Evolutionary conservation across 2,888 invertebrate genomes (phyloP).

Genomic region (Alloplasta piceator): DNA sequence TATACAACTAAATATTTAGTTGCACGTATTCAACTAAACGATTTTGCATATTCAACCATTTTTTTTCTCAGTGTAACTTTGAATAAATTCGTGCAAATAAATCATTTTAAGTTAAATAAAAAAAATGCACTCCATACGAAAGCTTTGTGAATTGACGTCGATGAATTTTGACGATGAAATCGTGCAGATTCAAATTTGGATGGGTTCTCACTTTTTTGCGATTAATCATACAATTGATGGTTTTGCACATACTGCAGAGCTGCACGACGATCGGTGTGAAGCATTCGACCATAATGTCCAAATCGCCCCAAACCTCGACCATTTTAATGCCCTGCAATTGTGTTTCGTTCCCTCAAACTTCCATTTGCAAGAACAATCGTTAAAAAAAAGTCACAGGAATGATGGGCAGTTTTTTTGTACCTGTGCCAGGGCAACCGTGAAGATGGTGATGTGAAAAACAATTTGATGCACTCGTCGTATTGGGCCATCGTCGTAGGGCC

Average conservation of each 20-base stretch:
- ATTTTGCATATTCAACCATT: too few species aligned
- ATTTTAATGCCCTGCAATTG: slow-evolving; percentile 24
- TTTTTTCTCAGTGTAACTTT: too few species aligned
- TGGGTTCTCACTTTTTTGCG: too few species aligned
- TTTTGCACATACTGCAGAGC: slow-evolving; percentile 21
- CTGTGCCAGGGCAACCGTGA: slow-evolving; percentile 14
- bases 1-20: too few species aligned
- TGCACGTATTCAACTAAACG: too few species aligned
- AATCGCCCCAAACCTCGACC: slow-evolving; percentile 29
- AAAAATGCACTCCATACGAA: too few species aligned
- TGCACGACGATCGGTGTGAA: slow-evolving; percentile 42
- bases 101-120: too few species aligned
- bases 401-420: neutral
- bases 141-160: too few species aligned
- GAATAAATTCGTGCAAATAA: too few species aligned
- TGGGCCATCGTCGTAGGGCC: slow-evolving; percentile 34
- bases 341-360: neutral
- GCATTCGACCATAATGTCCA: slow-evolving; percentile 44
- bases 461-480: neutral
- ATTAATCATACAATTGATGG: slow-evolving; percentile 5
- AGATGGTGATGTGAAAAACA: neutral
- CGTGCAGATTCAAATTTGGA: too few species aligned
- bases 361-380: neutral
- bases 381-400: neutral
- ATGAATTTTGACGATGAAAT: too few species aligned